Percentiles rank a stretch among this genome's conserved stretches.
phyloP scores from a whole-genome alignment of 2,888 invertebrate genomes.

The Dynastes grantii region DNA sequence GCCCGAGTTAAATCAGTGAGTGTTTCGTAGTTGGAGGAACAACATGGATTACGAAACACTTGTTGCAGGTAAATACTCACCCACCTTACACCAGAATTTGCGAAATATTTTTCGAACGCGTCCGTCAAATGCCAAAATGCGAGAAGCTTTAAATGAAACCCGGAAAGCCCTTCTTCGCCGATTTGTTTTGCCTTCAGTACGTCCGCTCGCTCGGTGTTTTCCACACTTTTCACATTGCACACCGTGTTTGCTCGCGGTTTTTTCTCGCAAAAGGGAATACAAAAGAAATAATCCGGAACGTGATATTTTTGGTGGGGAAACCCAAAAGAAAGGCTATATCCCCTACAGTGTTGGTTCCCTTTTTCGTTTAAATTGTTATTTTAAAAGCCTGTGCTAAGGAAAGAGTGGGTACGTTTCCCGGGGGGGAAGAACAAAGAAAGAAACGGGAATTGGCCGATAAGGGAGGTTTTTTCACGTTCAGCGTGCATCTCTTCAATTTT shows the following conservation, averaged over 20 bases:
- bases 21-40: slow-evolving; percentile 60
- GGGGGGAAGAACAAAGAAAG: slow-evolving; percentile 53
- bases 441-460: too few species aligned
- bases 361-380: slow-evolving; percentile 63
- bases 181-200: slow-evolving; percentile 10
- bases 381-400: slow-evolving; percentile 64
- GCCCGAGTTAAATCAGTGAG: slow-evolving; percentile 61
- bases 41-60: slow-evolving; percentile 67
- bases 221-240: slow-evolving; percentile 13
- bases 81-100: slow-evolving; percentile 13
- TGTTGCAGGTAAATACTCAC: slow-evolving; percentile 67
- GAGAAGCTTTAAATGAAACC: background rate
- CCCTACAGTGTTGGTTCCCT: slow-evolving; percentile 46
- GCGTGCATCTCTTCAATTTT: slow-evolving; percentile 26
- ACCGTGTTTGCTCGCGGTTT: background rate
- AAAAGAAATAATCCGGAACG: slow-evolving; percentile 21
- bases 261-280: slow-evolving; percentile 1
- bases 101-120: slow-evolving; percentile 4
- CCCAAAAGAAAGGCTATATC: slow-evolving; percentile 30
- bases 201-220: slow-evolving; percentile 3
- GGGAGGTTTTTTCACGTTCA: slow-evolving; percentile 27
- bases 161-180: slow-evolving; percentile 1
- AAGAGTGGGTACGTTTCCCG: slow-evolving; percentile 59
- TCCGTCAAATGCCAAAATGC: slow-evolving; percentile 1
- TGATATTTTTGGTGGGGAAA: slow-evolving; percentile 26